These are phyloP conservation scores for Prionace glauca DNA, from an alignment of 2,797 vertebrate species.

Conservation along the genomic window DNA sequence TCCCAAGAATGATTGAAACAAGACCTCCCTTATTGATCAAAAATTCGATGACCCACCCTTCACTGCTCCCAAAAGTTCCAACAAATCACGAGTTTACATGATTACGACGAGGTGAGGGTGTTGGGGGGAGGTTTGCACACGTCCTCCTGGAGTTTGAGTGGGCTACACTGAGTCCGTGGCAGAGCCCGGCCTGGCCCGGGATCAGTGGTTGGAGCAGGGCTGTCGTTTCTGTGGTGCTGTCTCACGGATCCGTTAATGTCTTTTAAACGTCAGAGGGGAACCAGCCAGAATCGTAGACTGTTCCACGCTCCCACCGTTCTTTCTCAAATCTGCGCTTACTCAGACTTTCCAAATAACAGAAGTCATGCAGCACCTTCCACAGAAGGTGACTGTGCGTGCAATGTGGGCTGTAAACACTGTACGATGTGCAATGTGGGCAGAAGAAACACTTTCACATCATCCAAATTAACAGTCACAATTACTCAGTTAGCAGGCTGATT, in stretches of 20 bases:
- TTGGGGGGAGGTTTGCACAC: neutral
- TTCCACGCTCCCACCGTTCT: neutral
- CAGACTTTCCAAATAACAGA: conserved; percentile 3
- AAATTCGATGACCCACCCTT: no score
- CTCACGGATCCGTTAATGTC: neutral
- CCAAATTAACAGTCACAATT: conserved; percentile 16
- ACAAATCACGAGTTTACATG: neutral
- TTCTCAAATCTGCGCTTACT: neutral
- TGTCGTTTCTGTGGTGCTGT: neutral
- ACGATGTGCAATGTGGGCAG: conserved; percentile 27
- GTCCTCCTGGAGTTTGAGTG: neutral
- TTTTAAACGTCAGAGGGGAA: neutral
- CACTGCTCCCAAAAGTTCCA: no score
- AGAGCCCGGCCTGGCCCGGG: no score
- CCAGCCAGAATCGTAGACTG: neutral
- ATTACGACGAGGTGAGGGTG: neutral
- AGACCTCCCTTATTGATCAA: no score
- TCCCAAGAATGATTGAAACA: no score
- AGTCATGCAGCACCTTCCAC: conserved; percentile 18
- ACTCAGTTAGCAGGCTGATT: conserved; percentile 25
- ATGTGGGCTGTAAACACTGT: conserved; percentile 26
- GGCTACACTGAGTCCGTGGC: neutral
- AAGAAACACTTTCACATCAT: conserved; percentile 4
- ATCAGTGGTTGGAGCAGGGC: neutral
- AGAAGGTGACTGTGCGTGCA: neutral